Conservation (phyloP, 2,797 vertebrate species). For the Botia kubotai region DNA sequence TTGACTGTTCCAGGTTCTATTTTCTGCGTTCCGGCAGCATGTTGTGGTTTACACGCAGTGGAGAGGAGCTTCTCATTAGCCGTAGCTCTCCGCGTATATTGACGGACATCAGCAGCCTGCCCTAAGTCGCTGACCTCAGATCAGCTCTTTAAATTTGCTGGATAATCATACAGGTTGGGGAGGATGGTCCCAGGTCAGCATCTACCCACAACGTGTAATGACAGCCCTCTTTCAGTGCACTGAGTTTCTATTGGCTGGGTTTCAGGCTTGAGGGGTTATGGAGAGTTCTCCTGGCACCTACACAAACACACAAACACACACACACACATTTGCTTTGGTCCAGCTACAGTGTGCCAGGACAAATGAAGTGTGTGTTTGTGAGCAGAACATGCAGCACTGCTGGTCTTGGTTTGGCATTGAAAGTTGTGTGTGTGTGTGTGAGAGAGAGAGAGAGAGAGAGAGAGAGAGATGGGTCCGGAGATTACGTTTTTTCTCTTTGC, state of each 20-base stretch:
- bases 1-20: constrained; percentile 35
- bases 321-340: constrained; percentile 51
- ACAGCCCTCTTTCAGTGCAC: constrained; percentile 50
- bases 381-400: constrained; percentile 7
- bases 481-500: constrained; percentile 51
- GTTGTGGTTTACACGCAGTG: constrained; percentile 41
- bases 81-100: constrained; percentile 35
- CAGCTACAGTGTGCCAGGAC: constrained; percentile 44
- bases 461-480: constrained; percentile 44
- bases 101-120: constrained; percentile 1
- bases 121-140: constrained; percentile 38
- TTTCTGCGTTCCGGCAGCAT: constrained; percentile 19
- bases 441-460: constrained; percentile 41
- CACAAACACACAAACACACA: constrained; percentile 34
- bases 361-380: constrained; percentile 29
- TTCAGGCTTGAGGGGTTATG: constrained; percentile 74
- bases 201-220: constrained; percentile 48
- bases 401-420: too few relatives aligned
- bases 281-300: constrained; percentile 74
- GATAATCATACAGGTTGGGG: constrained; percentile 38
- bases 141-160: constrained; percentile 3
- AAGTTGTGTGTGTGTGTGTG: constrained; percentile 21
- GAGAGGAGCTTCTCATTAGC: constrained; percentile 36
- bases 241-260: constrained; percentile 71
- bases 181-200: constrained; percentile 35